Evolutionary conservation across 2,888 invertebrate genomes (phyloP).

Genomic region (Dorcus hopei): DNA sequence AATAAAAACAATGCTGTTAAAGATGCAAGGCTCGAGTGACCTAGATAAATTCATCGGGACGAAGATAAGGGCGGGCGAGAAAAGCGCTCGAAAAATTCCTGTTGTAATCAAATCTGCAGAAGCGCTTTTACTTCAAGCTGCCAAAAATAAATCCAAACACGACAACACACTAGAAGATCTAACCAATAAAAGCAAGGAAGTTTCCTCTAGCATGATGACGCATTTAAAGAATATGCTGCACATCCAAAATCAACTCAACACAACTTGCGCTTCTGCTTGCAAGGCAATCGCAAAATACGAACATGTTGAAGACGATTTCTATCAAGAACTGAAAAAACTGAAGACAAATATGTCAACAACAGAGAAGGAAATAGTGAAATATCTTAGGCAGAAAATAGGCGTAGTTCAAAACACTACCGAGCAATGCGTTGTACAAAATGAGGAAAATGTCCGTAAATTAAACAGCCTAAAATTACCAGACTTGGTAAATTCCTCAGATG

Average conservation of each 20-base stretch:
- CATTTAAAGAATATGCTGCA: slow-evolving; percentile 54
- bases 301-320: background rate
- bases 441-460: no score
- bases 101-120: slow-evolving; percentile 29
- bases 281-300: background rate
- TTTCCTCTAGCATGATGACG: slow-evolving; percentile 69
- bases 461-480: no score
- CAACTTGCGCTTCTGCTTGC: slow-evolving; percentile 2
- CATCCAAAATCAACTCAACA: background rate
- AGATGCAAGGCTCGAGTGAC: no score
- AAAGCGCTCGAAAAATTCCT: no score
- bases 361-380: background rate
- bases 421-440: no score
- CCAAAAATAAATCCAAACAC: slow-evolving; percentile 80
- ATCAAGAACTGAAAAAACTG: background rate
- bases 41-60: no score
- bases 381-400: no score
- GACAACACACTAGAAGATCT: slow-evolving; percentile 81
- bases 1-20: no score
- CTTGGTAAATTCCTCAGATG: no score
- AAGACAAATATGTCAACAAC: background rate
- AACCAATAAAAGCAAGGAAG: slow-evolving; percentile 74
- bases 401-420: no score
- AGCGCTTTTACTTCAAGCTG: slow-evolving; percentile 64
- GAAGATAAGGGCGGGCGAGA: no score